Base-by-base conservation (phyloP, 2,797 vertebrate genomes). In the Benthosema pterotum region DNA sequence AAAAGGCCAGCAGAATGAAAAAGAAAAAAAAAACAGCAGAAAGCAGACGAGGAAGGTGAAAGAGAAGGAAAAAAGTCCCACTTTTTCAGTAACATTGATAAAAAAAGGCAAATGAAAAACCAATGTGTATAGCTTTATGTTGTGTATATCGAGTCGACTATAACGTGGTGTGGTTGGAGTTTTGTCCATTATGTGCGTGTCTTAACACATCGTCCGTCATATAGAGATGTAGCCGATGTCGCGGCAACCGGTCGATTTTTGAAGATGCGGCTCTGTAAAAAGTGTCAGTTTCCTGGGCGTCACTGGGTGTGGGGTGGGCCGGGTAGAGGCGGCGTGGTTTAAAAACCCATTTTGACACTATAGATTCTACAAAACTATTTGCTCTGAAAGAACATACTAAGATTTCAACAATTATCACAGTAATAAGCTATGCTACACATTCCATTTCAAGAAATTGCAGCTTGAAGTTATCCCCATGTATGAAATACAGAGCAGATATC, bases 291-390 rank as follows among this genome's bases (percentile, higher is more conserved):
- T 32, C 64, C 62, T 74, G 60, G 57, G 45, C 65, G 68, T 75
- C 67, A 68, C 73, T 79, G 60, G 47, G 52, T 55, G 60, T 65
- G 68, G 71, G 66, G 42, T 25, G 32, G 50, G 60, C 54, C 61
- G 67, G 51, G 65, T 47, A 43, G 66, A 73, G 77, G 77, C 53
- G 60, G 67, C 60, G 73, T 79, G 69, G 71, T 71, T 83, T n/a
- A n/a, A n/a, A n/a, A n/a, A n/a, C n/a, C n/a, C n/a, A n/a, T n/a
- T n/a, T n/a, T n/a, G n/a, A n/a, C n/a, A n/a, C n/a, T n/a, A n/a
- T n/a, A n/a, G n/a, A n/a, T n/a, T n/a, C n/a, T n/a, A n/a, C n/a
- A n/a, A n/a, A n/a, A n/a, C n/a, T n/a, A n/a, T n/a, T n/a, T n/a
- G n/a, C n/a, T n/a, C n/a, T n/a, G n/a, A n/a, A n/a, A n/a, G n/a